Percentiles rank a stretch among this genome's conserved stretches.
Evolutionary conservation across 2,797 vertebrate genomes (phyloP).

Genomic region (Syngnathus rostellatus): DNA sequence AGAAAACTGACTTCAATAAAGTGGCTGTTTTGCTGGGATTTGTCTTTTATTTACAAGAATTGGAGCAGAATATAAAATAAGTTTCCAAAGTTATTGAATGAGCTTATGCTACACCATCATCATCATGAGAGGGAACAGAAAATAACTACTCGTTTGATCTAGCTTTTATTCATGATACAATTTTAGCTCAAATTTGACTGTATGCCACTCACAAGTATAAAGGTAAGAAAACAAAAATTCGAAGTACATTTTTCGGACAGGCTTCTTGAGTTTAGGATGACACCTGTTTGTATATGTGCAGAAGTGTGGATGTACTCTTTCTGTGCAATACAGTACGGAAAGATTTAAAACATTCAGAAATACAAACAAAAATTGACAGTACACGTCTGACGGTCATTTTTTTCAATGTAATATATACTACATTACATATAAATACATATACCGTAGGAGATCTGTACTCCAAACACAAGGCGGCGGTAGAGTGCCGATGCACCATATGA

Average conservation of each 20-base stretch:
- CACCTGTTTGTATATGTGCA: too few species aligned
- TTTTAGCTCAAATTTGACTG: too few species aligned
- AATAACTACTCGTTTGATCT: not conserved
- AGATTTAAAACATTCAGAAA: too few species aligned
- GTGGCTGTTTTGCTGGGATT: not conserved
- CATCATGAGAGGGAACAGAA: not conserved
- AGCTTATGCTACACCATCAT: not conserved
- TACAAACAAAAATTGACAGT: not conserved
- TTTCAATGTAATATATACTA: too few species aligned
- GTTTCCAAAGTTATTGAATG: not conserved
- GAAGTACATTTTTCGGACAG: too few species aligned
- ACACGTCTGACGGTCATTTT: too few species aligned
- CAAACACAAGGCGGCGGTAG: not conserved
- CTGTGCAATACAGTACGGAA: too few species aligned
- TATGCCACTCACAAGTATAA: too few species aligned
- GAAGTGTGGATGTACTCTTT: too few species aligned
- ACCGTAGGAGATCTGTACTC: too few species aligned
- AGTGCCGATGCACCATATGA: not conserved
- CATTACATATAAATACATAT: not conserved
- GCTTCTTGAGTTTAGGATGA: too few species aligned
- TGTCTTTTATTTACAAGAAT: not conserved
- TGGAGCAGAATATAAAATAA: not conserved
- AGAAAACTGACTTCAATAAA: not conserved
- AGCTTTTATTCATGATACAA: not conserved
- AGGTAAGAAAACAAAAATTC: too few species aligned